A percentile compares a stretch with the other conserved stretches of the same genome.
phyloP scores from a whole-genome alignment of 2,797 vertebrate genomes.

The Australoheros facetus region DNA sequence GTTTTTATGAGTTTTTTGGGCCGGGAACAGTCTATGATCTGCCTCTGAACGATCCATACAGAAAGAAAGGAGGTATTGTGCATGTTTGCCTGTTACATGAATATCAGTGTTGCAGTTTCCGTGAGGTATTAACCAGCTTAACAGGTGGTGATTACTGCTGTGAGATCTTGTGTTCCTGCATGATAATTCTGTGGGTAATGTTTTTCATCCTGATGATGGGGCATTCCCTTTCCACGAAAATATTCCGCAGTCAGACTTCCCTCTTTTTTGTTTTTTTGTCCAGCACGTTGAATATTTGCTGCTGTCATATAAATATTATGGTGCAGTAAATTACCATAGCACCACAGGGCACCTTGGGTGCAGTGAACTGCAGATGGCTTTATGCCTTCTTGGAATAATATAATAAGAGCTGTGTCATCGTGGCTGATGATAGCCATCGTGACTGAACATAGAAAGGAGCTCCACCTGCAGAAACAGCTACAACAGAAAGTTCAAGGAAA shows the following conservation, averaged over 20 bases:
- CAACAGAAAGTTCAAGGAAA: slow-evolving; percentile 1
- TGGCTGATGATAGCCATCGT: neutral
- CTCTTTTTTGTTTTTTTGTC: slow-evolving; percentile 21
- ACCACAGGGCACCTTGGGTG: slow-evolving; percentile 20
- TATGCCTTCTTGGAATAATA: slow-evolving; percentile 11
- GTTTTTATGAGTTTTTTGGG: slow-evolving; percentile 74
- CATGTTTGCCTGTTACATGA: neutral
- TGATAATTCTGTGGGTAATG: slow-evolving; percentile 6
- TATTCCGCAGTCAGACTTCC: slow-evolving; percentile 44
- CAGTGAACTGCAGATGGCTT: slow-evolving; percentile 22
- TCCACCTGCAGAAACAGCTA: slow-evolving; percentile 42
- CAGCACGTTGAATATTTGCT: slow-evolving; percentile 21
- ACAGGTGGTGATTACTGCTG: neutral
- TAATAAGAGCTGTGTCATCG: slow-evolving; percentile 16
- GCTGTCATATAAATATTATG: slow-evolving; percentile 22
- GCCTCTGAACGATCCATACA: slow-evolving; percentile 76
- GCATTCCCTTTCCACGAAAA: slow-evolving; percentile 32
- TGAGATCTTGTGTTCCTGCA: slow-evolving; percentile 21
- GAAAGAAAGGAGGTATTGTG: slow-evolving; percentile 66
- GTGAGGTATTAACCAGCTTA: slow-evolving; percentile 25
- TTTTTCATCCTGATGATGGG: slow-evolving; percentile 23
- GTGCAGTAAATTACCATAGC: slow-evolving; percentile 28
- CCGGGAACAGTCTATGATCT: slow-evolving; percentile 72
- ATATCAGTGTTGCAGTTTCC: neutral
- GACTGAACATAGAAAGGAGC: slow-evolving; percentile 29